These are phyloP conservation scores for Psephotus haematonotus DNA, from an alignment of 2,113 vertebrate species.

Conservation along the genomic window DNA sequence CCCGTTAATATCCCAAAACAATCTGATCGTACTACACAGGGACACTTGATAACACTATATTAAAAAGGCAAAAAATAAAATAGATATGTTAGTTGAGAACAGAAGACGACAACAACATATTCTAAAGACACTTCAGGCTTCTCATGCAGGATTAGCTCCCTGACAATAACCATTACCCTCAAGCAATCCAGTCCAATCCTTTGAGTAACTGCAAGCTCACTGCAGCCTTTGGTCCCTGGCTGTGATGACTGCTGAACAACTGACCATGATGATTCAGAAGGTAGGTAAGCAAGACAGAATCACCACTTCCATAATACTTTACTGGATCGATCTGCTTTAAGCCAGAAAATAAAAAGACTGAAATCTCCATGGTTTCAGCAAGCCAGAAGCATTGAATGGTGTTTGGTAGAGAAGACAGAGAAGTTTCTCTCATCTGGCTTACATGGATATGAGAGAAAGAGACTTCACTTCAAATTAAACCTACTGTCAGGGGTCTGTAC, in stretches of 20 bases:
- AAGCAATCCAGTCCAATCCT: background rate
- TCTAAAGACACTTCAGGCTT: background rate
- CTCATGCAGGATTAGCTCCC: background rate
- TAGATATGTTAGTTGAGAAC: background rate
- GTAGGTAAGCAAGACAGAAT: background rate
- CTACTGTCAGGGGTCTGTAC: background rate
- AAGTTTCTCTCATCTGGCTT: background rate
- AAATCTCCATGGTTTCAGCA: background rate
- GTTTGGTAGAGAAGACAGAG: background rate
- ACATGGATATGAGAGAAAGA: background rate
- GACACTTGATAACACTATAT: background rate
- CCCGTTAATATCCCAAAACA: background rate
- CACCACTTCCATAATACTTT: background rate
- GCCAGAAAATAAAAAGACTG: background rate
- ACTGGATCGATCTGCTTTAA: background rate
- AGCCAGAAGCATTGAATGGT: rapidly evolving
- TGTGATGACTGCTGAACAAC: background rate
- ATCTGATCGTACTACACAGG: background rate
- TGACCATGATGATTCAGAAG: rapidly evolving
- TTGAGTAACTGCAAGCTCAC: background rate
- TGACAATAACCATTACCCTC: background rate
- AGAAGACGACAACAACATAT: background rate
- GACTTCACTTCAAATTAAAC: background rate
- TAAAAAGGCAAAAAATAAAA: background rate
- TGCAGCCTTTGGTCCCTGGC: background rate